Conservation (phyloP, 1,140 invertebrate species). For the Cherax destructor region DNA sequence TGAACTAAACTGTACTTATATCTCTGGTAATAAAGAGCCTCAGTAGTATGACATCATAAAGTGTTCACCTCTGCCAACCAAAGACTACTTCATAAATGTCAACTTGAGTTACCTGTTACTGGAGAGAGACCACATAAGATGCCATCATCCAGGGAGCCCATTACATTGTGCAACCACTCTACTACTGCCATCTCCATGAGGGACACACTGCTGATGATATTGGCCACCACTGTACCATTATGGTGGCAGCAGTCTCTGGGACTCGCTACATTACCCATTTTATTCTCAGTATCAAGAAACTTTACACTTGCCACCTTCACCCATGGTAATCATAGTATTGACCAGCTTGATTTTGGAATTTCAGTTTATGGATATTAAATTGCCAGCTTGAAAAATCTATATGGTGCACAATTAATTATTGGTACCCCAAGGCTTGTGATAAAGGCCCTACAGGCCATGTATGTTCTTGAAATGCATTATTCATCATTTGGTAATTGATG, state of each 20-base stretch:
- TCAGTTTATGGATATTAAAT: constrained; percentile 6
- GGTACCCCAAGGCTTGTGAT: constrained; percentile 11
- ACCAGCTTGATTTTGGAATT: constrained; percentile 1
- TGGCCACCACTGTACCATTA: constrained; percentile 3
- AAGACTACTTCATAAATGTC: not conserved
- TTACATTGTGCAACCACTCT: constrained; percentile 2
- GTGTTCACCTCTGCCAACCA: constrained; percentile 8
- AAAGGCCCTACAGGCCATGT: not conserved
- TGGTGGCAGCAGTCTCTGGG: constrained; percentile 6
- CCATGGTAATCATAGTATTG: constrained; percentile 1
- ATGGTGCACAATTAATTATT: not conserved
- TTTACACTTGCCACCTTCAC: constrained; percentile 12
- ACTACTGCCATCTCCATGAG: constrained; percentile 6
- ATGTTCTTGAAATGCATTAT: not conserved
- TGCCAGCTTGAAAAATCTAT: not conserved
- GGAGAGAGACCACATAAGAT: not conserved
- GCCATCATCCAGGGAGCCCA: constrained; percentile 6
- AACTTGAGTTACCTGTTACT: not conserved
- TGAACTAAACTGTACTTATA: not conserved
- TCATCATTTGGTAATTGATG: constrained; percentile 7
- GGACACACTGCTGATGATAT: not conserved
- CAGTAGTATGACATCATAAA: not conserved
- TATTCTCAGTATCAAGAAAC: constrained; percentile 8
- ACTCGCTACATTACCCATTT: not conserved
- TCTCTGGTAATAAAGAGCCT: not conserved